A percentile compares a stretch with the other conserved stretches of the same genome.
phyloP scores from a whole-genome alignment of 53 echinoderm and acorn worm genomes.

The Patiria pectinifera region DNA sequence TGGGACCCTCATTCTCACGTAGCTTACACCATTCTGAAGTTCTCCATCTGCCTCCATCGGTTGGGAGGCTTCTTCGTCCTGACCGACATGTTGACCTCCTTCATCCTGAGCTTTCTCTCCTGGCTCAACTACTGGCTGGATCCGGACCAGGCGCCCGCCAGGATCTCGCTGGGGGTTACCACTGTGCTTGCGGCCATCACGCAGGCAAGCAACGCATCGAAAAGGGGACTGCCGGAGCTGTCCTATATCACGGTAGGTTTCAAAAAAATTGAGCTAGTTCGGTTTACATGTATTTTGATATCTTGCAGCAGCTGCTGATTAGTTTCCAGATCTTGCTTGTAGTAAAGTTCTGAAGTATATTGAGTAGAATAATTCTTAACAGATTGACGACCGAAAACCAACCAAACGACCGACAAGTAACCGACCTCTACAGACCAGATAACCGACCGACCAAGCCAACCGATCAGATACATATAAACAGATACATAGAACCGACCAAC shows the following conservation, averaged over 20 bases:
- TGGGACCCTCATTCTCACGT: too few relatives aligned
- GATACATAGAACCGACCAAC: not conserved
- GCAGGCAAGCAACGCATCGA: not conserved
- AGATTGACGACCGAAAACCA: not conserved
- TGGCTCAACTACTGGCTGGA: conserved; percentile 51
- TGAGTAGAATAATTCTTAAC: not conserved
- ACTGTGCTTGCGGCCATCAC: conserved; percentile 55
- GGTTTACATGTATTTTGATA: too few relatives aligned
- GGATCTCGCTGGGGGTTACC: conserved; percentile 49
- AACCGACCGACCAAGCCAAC: not conserved
- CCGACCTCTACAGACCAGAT: not conserved
- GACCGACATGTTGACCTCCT: not conserved
- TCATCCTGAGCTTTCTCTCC: conserved; percentile 31
- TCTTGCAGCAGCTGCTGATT: too few relatives aligned
- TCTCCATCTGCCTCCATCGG: not conserved
- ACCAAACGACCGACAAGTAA: not conserved
- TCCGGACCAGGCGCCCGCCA: conserved; percentile 39
- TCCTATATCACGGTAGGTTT: conserved; percentile 50
- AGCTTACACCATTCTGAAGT: conserved; percentile 3
- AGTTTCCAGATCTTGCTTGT: too few relatives aligned
- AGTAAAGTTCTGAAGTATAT: not conserved
- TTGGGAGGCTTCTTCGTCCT: conserved; percentile 1
- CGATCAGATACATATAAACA: not conserved
- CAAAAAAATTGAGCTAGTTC: not conserved
- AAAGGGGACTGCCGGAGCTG: conserved; percentile 34